These are phyloP conservation scores for Chloroceryle aenea DNA, from an alignment of 2,113 vertebrate genomes.

Conservation along the genomic window DNA sequence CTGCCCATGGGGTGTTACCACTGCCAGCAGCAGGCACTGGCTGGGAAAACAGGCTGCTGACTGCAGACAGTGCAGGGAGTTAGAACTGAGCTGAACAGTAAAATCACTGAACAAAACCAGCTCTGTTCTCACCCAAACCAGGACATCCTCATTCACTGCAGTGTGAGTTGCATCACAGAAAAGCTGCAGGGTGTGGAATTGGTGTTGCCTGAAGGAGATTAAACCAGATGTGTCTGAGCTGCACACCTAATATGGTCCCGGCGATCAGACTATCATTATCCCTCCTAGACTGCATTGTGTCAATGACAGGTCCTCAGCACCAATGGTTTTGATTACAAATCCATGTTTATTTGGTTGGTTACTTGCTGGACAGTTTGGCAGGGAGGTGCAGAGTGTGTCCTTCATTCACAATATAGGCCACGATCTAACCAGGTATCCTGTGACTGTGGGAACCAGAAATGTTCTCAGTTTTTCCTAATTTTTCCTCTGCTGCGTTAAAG, in stretches of 20 bases:
- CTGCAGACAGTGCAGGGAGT: too few species aligned
- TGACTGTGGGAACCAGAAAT: fast-evolving
- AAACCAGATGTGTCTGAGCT: neutral
- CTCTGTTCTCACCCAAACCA: too few species aligned
- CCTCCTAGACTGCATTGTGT: neutral
- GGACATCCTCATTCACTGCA: neutral
- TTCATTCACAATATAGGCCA: neutral
- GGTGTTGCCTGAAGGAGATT: neutral
- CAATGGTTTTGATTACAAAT: neutral
- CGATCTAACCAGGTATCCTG: neutral
- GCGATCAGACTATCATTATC: neutral
- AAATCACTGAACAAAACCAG: too few species aligned
- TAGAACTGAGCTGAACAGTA: too few species aligned
- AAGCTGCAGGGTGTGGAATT: neutral
- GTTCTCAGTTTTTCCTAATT: neutral
- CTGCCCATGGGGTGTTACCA: too few species aligned
- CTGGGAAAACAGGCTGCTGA: too few species aligned
- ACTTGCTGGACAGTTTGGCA: neutral
- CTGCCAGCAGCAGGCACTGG: too few species aligned
- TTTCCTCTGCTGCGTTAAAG: neutral
- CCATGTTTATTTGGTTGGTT: neutral
- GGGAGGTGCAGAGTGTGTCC: neutral
- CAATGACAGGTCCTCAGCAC: neutral
- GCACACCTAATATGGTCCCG: neutral
- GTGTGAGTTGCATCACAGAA: neutral